Evolutionary conservation across 2,888 invertebrate genomes (phyloP).

Genomic region (Cantharis rufa): DNA sequence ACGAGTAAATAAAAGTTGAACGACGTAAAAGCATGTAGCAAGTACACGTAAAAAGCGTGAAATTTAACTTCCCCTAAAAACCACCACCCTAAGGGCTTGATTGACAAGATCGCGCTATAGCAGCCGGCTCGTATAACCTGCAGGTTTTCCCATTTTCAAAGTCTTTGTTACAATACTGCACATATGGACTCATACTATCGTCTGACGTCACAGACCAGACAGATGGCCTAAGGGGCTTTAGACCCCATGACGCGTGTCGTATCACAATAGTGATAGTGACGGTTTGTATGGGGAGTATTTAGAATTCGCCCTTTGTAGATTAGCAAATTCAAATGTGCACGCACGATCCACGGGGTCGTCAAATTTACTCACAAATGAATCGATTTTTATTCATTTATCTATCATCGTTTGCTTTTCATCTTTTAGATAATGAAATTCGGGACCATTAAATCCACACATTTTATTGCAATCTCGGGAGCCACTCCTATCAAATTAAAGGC

Average conservation of each 20-base stretch:
- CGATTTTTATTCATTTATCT: neutral
- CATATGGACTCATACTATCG: constrained; percentile 18
- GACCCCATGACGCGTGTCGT: constrained; percentile 34
- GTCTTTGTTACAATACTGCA: constrained; percentile 21
- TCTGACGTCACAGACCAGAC: constrained; percentile 34
- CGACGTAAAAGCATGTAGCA: neutral
- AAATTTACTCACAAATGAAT: neutral
- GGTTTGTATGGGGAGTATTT: constrained; percentile 31
- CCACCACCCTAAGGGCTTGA: neutral
- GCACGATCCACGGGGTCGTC: constrained; percentile 9
- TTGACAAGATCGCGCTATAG: constrained; percentile 2
- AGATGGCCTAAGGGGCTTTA: constrained; percentile 27
- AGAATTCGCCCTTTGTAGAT: constrained; percentile 15
- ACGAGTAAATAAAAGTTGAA: neutral
- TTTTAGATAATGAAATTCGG: neutral
- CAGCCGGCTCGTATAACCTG: neutral
- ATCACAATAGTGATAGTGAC: constrained; percentile 25
- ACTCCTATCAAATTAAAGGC: neutral
- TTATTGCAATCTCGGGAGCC: too few relatives aligned
- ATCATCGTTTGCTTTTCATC: neutral
- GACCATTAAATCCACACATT: neutral
- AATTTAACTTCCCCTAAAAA: neutral
- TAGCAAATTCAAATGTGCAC: constrained; percentile 15
- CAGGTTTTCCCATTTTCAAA: constrained; percentile 12
- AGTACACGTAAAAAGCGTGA: neutral